These are phyloP conservation scores for Holcopasites calliopsidis DNA, from an alignment of 1,140 invertebrate species.

Conservation along the genomic window DNA sequence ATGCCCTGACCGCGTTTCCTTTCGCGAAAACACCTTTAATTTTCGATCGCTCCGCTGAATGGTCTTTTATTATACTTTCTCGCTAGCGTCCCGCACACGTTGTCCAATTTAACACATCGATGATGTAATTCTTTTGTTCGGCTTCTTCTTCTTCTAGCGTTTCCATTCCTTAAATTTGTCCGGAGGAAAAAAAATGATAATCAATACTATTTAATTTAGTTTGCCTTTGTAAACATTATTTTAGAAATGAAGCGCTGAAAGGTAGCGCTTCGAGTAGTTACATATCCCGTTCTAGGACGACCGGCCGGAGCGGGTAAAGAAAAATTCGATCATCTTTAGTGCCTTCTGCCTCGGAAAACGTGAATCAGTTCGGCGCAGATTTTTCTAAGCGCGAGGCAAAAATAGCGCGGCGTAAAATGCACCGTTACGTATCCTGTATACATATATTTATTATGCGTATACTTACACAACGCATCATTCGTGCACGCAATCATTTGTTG, in stretches of 20 bases:
- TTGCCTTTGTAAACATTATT: too few species aligned
- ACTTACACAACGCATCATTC: constrained; percentile 45
- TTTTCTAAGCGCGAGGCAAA: background rate
- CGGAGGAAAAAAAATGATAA: too few species aligned
- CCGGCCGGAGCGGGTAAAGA: too few species aligned
- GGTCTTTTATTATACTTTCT: background rate
- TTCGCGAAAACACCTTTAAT: constrained; percentile 46
- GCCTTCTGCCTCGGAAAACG: too few species aligned
- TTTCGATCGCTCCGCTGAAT: constrained; percentile 24
- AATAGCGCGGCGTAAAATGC: constrained; percentile 26
- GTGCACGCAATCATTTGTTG: constrained; percentile 42
- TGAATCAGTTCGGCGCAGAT: background rate
- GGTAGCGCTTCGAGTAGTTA: too few species aligned
- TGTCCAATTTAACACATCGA: background rate
- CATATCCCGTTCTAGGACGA: too few species aligned
- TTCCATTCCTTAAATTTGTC: background rate
- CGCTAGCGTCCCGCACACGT: background rate
- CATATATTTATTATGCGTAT: constrained; percentile 40
- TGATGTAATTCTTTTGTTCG: constrained; percentile 32
- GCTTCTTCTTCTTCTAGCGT: background rate
- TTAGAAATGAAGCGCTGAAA: too few species aligned
- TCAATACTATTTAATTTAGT: too few species aligned
- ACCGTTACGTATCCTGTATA: constrained; percentile 39
- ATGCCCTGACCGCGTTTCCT: constrained; percentile 47
- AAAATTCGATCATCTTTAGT: too few species aligned